Conservation (phyloP, 2,113 vertebrate genomes). For the Cryptotis parvus region DNA sequence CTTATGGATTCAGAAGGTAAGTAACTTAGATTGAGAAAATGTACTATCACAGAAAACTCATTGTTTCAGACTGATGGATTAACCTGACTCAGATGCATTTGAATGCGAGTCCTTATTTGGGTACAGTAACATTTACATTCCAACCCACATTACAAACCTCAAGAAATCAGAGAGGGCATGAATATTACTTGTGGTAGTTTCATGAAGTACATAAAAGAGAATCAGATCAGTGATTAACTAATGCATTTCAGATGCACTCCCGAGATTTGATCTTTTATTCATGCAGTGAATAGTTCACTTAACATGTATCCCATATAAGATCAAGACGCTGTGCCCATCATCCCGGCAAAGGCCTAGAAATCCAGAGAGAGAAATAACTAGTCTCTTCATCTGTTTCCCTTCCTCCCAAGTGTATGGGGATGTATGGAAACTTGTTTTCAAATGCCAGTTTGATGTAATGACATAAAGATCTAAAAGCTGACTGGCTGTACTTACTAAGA, state of each 20-base stretch:
- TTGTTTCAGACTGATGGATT: neutral
- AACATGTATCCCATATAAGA: slow-evolving; percentile 29
- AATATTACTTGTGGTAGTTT: slow-evolving; percentile 5
- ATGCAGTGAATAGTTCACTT: slow-evolving; percentile 44
- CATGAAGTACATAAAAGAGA: slow-evolving; percentile 45
- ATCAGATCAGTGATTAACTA: slow-evolving; percentile 19
- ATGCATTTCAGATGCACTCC: neutral
- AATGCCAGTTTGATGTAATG: neutral
- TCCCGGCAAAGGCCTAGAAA: neutral
- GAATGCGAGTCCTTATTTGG: neutral
- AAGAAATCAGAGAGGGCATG: slow-evolving; percentile 7
- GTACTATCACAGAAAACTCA: too few relatives aligned
- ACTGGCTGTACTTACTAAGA: neutral
- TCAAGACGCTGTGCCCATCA: slow-evolving; percentile 25
- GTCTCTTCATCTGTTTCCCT: neutral
- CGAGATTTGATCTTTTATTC: slow-evolving; percentile 46
- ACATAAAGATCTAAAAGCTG: neutral
- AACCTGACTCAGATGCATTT: slow-evolving; percentile 22
- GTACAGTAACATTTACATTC: slow-evolving; percentile 41
- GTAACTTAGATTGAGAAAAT: slow-evolving; percentile 58
- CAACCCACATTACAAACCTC: neutral
- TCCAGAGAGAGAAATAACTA: neutral
- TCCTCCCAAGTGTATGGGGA: neutral
- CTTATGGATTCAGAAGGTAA: slow-evolving; percentile 82
- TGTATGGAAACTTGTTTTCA: neutral